Evolutionary conservation across 1,140 invertebrate species (phyloP), one percentile per base, ranked within the genome.

Genomic region (Panonychus citri): DNA sequence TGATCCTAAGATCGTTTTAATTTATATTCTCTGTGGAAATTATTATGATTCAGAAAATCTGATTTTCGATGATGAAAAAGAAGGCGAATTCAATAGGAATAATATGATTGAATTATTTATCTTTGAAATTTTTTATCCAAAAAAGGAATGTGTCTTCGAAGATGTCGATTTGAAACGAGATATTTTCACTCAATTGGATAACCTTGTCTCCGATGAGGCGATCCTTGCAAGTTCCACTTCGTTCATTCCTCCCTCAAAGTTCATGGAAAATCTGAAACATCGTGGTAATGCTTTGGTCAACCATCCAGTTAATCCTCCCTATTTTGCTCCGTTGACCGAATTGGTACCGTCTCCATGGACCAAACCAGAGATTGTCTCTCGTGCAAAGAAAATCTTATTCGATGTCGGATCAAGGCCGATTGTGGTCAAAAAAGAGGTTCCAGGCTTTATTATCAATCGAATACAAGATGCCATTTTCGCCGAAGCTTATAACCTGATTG

Each of bases 291-390:
- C 77, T 57, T 74, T 82, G 49, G 80, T 91, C 39, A 83, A 85
- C 8, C 90, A 96, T 72, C 90, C 90, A 34, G 87, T 94, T 1
- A 96, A 96, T 71, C 91, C 91, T 48, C 90, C 90, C 0, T 94
- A 95, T 66, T 95, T 89, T 67, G 81, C 93, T 10, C 88, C 87
- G 0, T 69, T 95, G 30, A 85, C 94, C 1, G 91, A 96, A 74
- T 75, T 96, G 40, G 84, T 95, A 2, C 90, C 90, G 2, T 83
- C 87, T 1, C 83, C 87, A 4, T 93, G 84, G 84, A 77, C 75
- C 2, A 75, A 79, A 37, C 73, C 77, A 0, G 77, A 80, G 51
- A 76, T 87, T 7, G 70, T 78, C 1, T 65, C 69, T 34, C 78
- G 76, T 66, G 81, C 82, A 0, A 77, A 80, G 54, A 73, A 71